Evolutionary conservation across 2,113 vertebrate species (phyloP), one percentile per base, ranked within the genome.

Genomic region (Arothron firmamentum): DNA sequence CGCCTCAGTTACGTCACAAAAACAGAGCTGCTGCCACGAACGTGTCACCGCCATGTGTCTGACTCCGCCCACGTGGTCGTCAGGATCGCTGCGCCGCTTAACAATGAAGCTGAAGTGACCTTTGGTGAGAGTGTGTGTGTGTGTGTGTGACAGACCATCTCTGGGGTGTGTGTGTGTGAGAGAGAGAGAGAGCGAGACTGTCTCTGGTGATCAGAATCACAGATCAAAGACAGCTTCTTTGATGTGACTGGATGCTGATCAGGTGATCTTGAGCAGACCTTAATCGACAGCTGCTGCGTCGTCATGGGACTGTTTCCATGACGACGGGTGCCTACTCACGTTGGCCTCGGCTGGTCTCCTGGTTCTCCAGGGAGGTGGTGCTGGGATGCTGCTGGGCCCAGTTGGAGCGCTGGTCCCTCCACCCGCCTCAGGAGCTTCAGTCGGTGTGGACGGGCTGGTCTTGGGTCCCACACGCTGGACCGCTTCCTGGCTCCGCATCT

Each of bases 331-430:
- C 41, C 25, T 69, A 87, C 91, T 93, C 72, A 93, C 92, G 55
- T 90, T 91, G 31, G 86, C 67, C 10, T 93, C 92, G 28, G 61
- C 49, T 0, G 72, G 70, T 61, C 83, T 90, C 70, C 53, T 84
- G 28, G 9, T 83, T 42, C 70, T 90, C 84, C 46, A 92, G 25
- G 56, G 91, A 82, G 74, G 89, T 70, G 62, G 90, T 74, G 72
- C 88, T 48, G 66, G 19, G 25, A 3, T 23, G 63, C 3, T 41
- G 51, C 10, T 25, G 12, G 19, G n/a, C 16, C 16, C 25, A 9
- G 68, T 23, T 12, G 51, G 17, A 31, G 58, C 48, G 51, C 51
- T 43, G 0, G 20, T 60, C 55, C 54, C 65, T 67, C 25, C 62
- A 5, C 41, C 66, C 0, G 60, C 18, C 21, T 19, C 68, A 5